phyloP scores from a whole-genome alignment of 2,113 vertebrate genomes.

The rabbit (Oryctolagus cuniculus) region mOryCun1.1 NC_091440.1:75960001-75960500 shows the following conservation, averaged over 20 bases:
- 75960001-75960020: background rate
- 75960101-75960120: background rate
- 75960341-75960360: background rate
- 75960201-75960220: background rate
- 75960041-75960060: background rate
- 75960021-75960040: background rate
- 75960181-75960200: background rate
- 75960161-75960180: slow-evolving; percentile 1
- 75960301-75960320: background rate
- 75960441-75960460: background rate
- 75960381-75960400: background rate
- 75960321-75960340: background rate
- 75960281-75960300: background rate
- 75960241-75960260: background rate
- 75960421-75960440: background rate
- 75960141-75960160: background rate
- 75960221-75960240: background rate
- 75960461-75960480: background rate
- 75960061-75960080: background rate
- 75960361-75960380: background rate
- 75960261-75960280: background rate
- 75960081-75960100: background rate
- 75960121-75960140: background rate
- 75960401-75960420: slow-evolving; percentile 21
- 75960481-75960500: background rate